A percentile compares a stretch with the other conserved stretches of the same genome.
Evolutionary conservation across 2,888 invertebrate species (phyloP).

Genomic region (Agonopterix arenella): DNA sequence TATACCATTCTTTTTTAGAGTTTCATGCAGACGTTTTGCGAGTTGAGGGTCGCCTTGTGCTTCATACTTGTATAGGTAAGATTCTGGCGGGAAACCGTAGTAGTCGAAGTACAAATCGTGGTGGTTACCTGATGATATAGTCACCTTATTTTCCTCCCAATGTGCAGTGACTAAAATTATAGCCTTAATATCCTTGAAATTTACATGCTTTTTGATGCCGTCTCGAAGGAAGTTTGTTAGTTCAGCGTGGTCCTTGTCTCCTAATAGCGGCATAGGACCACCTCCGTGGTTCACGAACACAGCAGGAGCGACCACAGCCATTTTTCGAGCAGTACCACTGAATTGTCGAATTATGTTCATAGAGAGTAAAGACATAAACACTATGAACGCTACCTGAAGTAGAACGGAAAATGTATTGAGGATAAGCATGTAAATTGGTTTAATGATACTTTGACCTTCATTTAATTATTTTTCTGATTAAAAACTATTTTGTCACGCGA

Average conservation of each 20-base stretch:
- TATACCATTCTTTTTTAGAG: conserved; percentile 47
- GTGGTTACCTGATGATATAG: conserved; percentile 59
- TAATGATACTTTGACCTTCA: conserved; percentile 3
- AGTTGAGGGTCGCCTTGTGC: conserved; percentile 58
- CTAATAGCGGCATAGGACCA: conserved; percentile 60
- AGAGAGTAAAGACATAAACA: conserved; percentile 60
- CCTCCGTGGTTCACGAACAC: conserved; percentile 68
- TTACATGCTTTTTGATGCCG: conserved; percentile 53
- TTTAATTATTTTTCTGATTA: too few relatives aligned
- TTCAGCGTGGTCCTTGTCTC: conserved; percentile 54
- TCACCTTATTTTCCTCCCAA: conserved; percentile 59
- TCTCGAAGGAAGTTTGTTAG: conserved; percentile 56
- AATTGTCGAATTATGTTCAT: conserved; percentile 64
- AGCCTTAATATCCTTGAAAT: conserved; percentile 54
- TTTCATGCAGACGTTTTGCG: conserved; percentile 45
- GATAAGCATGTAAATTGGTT: conserved; percentile 46
- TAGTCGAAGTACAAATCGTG: conserved; percentile 66
- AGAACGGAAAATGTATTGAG: conserved; percentile 60
- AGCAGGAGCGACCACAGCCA: conserved; percentile 59
- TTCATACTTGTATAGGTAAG: conserved; percentile 59
- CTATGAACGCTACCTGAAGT: conserved; percentile 55
- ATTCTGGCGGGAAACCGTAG: conserved; percentile 65
- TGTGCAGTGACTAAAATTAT: conserved; percentile 67
- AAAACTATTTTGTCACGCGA: too few relatives aligned
- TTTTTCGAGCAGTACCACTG: conserved; percentile 42